Evolutionary conservation across 2,113 vertebrate species (phyloP), one percentile per base, ranked within the genome.

Genomic region (Condylura cristata): DNA sequence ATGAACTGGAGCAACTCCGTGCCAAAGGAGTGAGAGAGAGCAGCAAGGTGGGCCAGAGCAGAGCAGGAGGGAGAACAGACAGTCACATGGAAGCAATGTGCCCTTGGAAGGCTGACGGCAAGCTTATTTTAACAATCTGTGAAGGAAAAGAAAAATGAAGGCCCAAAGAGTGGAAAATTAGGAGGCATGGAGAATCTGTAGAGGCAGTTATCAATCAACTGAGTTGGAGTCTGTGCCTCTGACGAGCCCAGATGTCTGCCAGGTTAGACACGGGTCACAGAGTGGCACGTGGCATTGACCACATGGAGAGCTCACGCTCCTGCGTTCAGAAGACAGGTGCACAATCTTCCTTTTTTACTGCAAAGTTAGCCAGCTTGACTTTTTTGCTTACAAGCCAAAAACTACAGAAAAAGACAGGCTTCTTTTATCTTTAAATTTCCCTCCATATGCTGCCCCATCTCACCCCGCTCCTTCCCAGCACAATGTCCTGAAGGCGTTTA

Each of bases 131-230:
- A 34, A 74, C 68, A 83, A 82, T n/a, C 41, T 91, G 58, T 74
- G 78, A 75, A 46, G 68, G 87, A 70, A 60, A 63, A 94, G 93
- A 91, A 92, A 86, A 91, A 71, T 39, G 70, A 89, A 89, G 26
- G 70, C 30, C 60, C 75, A 28, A 24, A 28, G 18, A 46, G 17
- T 72, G 65, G 74, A 65, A 51, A 37, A 51, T 89, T 39, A 85
- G 74, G 71, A 60, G 41, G 66, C 44, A 39, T 0, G 10, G 44
- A 39, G n/a, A 41, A 30, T 6, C 8, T 14, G 58, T 5, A 76
- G 79, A 80, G 26, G 44, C n/a, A 32, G 58, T 26, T 34, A 20
- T 46, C 80, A 66, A 9, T 9, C 22, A 79, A 63, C 71, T 1
- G 20, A 17, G 53, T 20, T 20, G 3, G 4, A 22, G 53, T 20